Base-by-base conservation (phyloP, 1,140 invertebrate genomes). In the Drosophila ogumai region DNA sequence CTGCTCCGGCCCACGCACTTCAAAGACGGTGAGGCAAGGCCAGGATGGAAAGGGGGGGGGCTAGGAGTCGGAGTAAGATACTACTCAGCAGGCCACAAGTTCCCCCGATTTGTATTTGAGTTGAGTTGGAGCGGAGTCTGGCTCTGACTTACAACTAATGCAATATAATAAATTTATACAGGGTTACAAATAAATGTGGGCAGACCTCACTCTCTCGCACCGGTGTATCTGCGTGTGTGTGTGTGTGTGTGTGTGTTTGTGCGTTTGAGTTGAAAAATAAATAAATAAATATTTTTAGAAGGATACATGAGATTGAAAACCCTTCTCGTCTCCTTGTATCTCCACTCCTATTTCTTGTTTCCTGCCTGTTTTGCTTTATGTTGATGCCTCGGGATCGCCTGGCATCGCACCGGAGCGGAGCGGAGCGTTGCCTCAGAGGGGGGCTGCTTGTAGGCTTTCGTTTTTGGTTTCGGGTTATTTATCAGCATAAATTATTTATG, bases 401-500 rank as follows among this genome's bases (percentile, higher is more conserved):
- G 34, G 56, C 52, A 38, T 47, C 41, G 32, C 31, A 36, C 31
- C 58, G 54, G 6, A 19, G 12, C 31, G 22, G 22, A 22, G 22
- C 22, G 22, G 22, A 22, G 22, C 22, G 22, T 22, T 22, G 12
- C 15, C n/a, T 77, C 75, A 76, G 67, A 79, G 79, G 82, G 61
- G 79, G 60, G 81, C 47, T 49, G 40, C 3, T 9, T 15, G 49
- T 52, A 22, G 75, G 50, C 31, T 75, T 65, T 82, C 57, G 75
- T 52, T 68, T 50, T 59, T 25, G 28, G 76, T 84, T 80, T 77
- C 73, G 84, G 77, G 84, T 88, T 88, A 88, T 88, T 88, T 88
- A 88, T 88, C 81, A 90, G 84, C 85, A 88, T 88, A 88, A 88
- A 88, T 88, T 88, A 88, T 90, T 88, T 88, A 88, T 90, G 84